These are phyloP conservation scores for Aphaenogaster floridana DNA, from an alignment of 1,140 invertebrate genomes.

Conservation along the genomic window DNA sequence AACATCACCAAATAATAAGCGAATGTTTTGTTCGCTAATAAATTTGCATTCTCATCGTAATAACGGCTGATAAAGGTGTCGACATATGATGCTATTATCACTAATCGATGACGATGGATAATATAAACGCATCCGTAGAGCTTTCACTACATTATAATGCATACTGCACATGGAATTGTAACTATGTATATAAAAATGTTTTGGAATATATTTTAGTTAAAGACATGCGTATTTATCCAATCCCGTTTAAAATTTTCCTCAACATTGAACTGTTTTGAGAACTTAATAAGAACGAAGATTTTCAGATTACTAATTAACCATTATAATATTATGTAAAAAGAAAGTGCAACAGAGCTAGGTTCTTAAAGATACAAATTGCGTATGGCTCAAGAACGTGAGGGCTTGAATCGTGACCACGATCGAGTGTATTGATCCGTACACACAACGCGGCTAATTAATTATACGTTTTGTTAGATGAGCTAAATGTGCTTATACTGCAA, in stretches of 20 bases:
- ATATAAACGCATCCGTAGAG: not conserved
- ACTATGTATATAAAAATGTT: not conserved
- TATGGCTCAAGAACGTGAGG: conserved; percentile 19
- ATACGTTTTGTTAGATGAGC: conserved; percentile 17
- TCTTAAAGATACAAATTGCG: conserved; percentile 29
- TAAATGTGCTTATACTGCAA: conserved; percentile 13
- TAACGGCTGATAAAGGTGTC: conserved; percentile 26
- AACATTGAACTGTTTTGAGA: not conserved
- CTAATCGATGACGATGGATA: not conserved
- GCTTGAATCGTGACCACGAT: conserved; percentile 36
- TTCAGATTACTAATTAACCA: not conserved
- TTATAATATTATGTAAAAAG: not conserved
- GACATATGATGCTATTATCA: conserved; percentile 7
- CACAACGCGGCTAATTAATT: conserved; percentile 39
- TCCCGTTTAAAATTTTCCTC: not conserved
- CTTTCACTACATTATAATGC: not conserved
- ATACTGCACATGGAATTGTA: not conserved
- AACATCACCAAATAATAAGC: conserved; percentile 63
- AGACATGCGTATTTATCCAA: not conserved
- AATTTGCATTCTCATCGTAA: conserved; percentile 56
- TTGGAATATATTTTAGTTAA: conserved; percentile 10
- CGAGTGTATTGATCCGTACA: conserved; percentile 34
- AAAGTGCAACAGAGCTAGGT: not conserved
- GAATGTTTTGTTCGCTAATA: conserved; percentile 12
- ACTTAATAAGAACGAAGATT: not conserved